These are phyloP conservation scores for Caerostris darwini DNA, from an alignment of 1,140 invertebrate species.

Conservation along the genomic window DNA sequence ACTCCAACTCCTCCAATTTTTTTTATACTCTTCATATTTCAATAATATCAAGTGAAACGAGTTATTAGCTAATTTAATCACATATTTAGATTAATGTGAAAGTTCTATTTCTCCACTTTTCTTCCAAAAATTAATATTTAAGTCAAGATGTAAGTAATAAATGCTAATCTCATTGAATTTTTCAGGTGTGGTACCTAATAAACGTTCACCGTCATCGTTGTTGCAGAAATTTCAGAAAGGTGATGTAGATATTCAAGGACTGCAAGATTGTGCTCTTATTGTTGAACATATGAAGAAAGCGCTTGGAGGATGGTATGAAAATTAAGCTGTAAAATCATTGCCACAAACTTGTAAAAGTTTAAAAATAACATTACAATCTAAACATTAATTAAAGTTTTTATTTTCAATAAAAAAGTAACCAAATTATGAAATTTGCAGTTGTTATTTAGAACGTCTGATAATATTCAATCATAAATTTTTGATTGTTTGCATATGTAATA, in stretches of 20 bases:
- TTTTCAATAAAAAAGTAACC: not conserved
- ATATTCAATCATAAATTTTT: not conserved
- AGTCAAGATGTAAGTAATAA: no score
- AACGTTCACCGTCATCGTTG: conserved; percentile 48
- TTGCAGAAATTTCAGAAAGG: conserved; percentile 60
- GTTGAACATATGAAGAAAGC: conserved; percentile 71
- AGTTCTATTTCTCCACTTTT: no score
- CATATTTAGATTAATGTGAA: no score
- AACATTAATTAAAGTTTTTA: not conserved
- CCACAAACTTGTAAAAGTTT: not conserved
- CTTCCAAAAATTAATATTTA: no score
- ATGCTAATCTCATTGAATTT: no score
- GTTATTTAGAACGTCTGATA: not conserved
- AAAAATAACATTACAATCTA: not conserved
- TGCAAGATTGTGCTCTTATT: conserved; percentile 63
- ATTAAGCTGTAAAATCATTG: not conserved
- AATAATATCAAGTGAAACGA: no score
- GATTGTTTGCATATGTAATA: not conserved
- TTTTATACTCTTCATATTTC: no score
- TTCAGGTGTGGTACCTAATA: conserved; percentile 35
- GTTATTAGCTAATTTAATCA: no score
- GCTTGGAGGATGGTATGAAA: conserved; percentile 61
- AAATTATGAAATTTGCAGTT: not conserved
- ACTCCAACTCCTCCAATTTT: no score
- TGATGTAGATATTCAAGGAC: conserved; percentile 6